Base-by-base conservation (phyloP, 2,797 vertebrate genomes). In the Poecile montanus region DNA sequence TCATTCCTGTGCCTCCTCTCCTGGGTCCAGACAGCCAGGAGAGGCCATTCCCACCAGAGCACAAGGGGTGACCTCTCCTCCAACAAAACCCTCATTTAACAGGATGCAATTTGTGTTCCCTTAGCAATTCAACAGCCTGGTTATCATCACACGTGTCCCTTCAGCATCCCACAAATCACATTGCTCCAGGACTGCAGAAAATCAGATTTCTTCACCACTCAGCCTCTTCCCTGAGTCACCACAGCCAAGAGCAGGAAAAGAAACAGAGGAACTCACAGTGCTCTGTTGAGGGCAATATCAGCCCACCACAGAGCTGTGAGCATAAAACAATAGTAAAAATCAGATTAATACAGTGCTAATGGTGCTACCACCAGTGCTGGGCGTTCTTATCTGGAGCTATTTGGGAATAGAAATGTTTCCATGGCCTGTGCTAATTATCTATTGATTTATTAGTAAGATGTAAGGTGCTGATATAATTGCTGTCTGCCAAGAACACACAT, bases 91-190 rank as follows among this genome's bases (percentile, higher is more conserved):
- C 48, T 61, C 18, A 51, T 75, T 84, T 87, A 61, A 71, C 47
- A 71, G 84, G 65, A 67, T 1, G 25, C 42, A 80, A 68, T 87
- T 58, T 57, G 78, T 72, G 81, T 51, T 92, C 60, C 61, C 57
- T 45, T 44, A 63, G 68, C 20, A 84, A 62, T 63, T 66, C 77
- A 91, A 63, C 73, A 86, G 47, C 45, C 11, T 11, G 57, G 77
- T 91, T 65, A 48, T 26, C 40, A 91, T 22, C 87, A 32, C 92
- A 95, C 91, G 58, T 30, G 18, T 85, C 90, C 93, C 75, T 72
- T 71, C 65, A n/a, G 20, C 1, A 16, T 4, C 65, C 2, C 23
- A 77, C 53, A 83, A 91, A 71, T 38, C 42, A 47, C 42, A 9
- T 29, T 85, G 65, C 94, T 61, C 72, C 34, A 3, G 8, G 18